A percentile compares a stretch with the other conserved stretches of the same genome.
These are phyloP conservation scores for Gasterosteus aculeatus DNA, from an alignment of 2,113 vertebrate species.

Conservation along the genomic window DNA sequence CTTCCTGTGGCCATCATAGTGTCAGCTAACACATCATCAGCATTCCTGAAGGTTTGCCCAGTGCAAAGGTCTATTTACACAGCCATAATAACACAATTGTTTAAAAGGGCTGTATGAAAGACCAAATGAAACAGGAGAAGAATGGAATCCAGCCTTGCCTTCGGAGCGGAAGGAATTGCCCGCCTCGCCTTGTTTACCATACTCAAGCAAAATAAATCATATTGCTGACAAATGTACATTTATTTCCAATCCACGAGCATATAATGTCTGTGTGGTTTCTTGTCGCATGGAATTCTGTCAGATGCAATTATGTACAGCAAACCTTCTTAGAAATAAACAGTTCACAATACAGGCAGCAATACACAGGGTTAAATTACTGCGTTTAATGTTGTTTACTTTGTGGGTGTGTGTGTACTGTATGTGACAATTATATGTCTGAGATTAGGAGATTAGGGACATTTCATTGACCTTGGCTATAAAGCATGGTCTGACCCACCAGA, in stretches of 20 bases:
- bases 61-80: slow-evolving; percentile 73
- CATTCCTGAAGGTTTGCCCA: slow-evolving; percentile 68
- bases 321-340: slow-evolving; percentile 65
- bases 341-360: slow-evolving; percentile 53
- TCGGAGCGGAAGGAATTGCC: slow-evolving; percentile 68
- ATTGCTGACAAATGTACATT: slow-evolving; percentile 67
- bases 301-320: slow-evolving; percentile 63
- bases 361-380: slow-evolving; percentile 43
- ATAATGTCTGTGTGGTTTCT: slow-evolving; percentile 59
- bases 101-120: slow-evolving; percentile 68
- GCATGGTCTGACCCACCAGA: slow-evolving; percentile 38
- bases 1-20: slow-evolving; percentile 53
- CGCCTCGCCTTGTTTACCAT: slow-evolving; percentile 69
- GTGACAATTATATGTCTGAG: slow-evolving; percentile 35
- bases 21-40: slow-evolving; percentile 73
- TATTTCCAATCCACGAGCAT: slow-evolving; percentile 49
- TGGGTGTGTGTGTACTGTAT: not conserved
- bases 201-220: slow-evolving; percentile 60
- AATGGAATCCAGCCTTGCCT: slow-evolving; percentile 65
- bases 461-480: slow-evolving; percentile 43
- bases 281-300: slow-evolving; percentile 63
- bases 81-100: slow-evolving; percentile 72
- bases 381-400: slow-evolving; percentile 64
- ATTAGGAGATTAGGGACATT: slow-evolving; percentile 29
- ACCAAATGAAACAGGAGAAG: slow-evolving; percentile 68